Evolutionary conservation across 2,888 invertebrate genomes (phyloP), one percentile per base, ranked within the genome.

Genomic region (Pseudeuparius sepicola): DNA sequence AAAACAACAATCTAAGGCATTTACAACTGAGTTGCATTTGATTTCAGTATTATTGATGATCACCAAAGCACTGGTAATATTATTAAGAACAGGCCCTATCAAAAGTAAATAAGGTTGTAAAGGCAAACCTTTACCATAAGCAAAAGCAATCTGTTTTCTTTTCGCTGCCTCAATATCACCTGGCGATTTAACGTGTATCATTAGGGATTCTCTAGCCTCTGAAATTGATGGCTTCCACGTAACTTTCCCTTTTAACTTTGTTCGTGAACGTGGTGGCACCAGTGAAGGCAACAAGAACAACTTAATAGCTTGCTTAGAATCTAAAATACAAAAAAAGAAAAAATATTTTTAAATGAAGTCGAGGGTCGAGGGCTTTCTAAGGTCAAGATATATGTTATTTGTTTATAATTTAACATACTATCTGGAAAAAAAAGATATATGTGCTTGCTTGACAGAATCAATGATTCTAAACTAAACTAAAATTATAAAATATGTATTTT

Each of bases 201-300:
- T 6, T 12, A 38, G 17, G 3, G 27, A 23, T 13, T 42, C 40
- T 12, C 42, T 30, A n/a, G 20, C 15, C 35, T 42, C 42, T n/a
- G 32, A 12, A 24, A 37, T 15, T 2, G 42, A 42, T 18, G 40
- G 38, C 24, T 42, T 42, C 42, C 40, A 35, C 7, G 28, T 20
- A 6, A 18, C 2, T 14, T 20, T 35, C n/a, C n/a, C n/a, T 14
- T 20, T 35, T 4, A 35, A 3, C 14, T 27, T 32, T 4, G 42
- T 39, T 13, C 39, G 11, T 26, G 30, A 16, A 25, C 36, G 39
- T n/a, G 39, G 41, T 7, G 39, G 39, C 4, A 41, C 24, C 6
- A 41, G 14, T 4, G 36, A 23, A 9, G 35, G 15, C 4, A 41
- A 24, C 16, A 41, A 13, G n/a, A 27, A 34, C 3, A 34, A 24